phyloP scores from a whole-genome alignment of 2,888 invertebrate species.

The Melitaea athalia region DNA sequence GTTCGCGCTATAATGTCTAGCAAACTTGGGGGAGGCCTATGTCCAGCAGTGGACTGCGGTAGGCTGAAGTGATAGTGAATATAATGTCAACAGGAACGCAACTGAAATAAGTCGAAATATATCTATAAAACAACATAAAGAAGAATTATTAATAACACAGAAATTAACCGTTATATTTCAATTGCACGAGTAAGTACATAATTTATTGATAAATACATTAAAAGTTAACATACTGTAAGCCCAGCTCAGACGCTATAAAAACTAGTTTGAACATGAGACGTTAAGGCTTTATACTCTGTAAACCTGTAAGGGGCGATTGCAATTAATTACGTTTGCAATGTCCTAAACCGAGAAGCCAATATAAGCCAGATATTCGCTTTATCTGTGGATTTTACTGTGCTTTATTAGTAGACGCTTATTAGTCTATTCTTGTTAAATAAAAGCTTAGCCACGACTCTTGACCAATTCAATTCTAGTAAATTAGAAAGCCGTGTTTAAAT shows the following conservation, averaged over 20 bases:
- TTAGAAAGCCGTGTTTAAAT: no score
- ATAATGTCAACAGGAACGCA: no score
- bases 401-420: neutral
- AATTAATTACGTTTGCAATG: slow-evolving; percentile 47
- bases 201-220: neutral
- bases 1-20: no score
- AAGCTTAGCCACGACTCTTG: neutral
- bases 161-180: neutral
- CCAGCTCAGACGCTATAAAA: slow-evolving; percentile 31
- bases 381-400: slow-evolving; percentile 4
- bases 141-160: no score
- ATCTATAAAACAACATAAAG: no score
- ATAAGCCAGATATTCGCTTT: slow-evolving; percentile 34
- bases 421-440: neutral
- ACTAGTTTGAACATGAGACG: slow-evolving; percentile 13
- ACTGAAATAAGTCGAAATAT: no score
- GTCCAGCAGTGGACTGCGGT: no score
- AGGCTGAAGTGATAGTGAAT: no score
- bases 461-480: no score
- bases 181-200: neutral
- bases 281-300: slow-evolving; percentile 27
- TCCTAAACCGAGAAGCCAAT: slow-evolving; percentile 42
- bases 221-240: slow-evolving; percentile 22
- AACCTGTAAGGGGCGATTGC: slow-evolving; percentile 39
- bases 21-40: no score